Base-by-base conservation (phyloP, 2,113 vertebrate species). In the Rhea americana region DNA sequence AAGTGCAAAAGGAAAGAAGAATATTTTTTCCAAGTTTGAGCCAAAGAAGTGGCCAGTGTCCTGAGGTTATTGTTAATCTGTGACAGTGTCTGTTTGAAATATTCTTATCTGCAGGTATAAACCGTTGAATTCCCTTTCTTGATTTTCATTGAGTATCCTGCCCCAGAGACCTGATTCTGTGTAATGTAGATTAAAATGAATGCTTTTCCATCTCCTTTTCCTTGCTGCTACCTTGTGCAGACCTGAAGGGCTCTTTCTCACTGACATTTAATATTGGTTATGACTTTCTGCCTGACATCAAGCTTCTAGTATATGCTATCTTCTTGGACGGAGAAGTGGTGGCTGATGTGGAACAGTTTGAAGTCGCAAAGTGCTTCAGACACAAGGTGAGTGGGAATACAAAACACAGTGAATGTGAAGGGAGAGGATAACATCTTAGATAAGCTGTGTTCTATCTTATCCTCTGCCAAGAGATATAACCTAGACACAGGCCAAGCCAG, bases 241-340 rank as follows among this genome's bases (percentile, higher is more conserved):
- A 76, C 67, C 73, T 97, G 45, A 91, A 92, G 35, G 97, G 96
- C 32, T 95, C 76, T 62, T 97, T 97, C 90, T 90, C 80, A 2
- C 16, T 96, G 74, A 58, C 59, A 48, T 56, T 97, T 59, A 30
- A 80, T 24, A 22, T 91, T 45, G 90, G 66, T 43, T 53, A 72
- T 85, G 93, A 96, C 8, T 90, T 95, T 45, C 75, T 93, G 26
- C 95, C 94, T 32, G 20, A 48, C 28, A 93, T 94, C 68, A 90
- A 43, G 0, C 85, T 97, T 3, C 84, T 97, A 6, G 78, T 97
- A 51, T 96, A 94, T 12, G 25, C 92, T 0, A n/a, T 97, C 43
- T 96, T 97, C 76, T 50, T 45, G 0, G 94, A 97, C 9, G 96
- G 97, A 21, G 96, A 97, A 77, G 93, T 97, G 37, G 88, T 94